Conservation (phyloP, 2,888 invertebrate genomes). For the Xestia c-nigrum region DNA sequence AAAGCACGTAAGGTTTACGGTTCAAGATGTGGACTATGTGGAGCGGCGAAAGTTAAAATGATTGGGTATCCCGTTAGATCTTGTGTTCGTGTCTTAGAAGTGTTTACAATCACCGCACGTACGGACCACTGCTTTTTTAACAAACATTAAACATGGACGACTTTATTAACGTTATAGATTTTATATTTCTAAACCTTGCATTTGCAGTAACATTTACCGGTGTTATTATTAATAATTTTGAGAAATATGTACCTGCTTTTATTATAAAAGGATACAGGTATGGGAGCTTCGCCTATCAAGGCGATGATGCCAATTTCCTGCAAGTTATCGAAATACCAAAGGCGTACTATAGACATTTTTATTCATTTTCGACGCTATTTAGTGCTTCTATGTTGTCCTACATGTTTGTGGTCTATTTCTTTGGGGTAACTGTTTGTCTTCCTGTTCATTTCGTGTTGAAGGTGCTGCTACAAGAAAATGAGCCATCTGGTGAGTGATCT, state of each 20-base stretch:
- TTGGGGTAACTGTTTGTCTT: conserved; percentile 85
- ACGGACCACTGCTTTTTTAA: conserved; percentile 36
- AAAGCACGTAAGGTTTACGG: not conserved
- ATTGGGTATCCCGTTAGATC: conserved; percentile 67
- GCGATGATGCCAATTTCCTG: conserved; percentile 84
- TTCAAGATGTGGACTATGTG: conserved; percentile 39
- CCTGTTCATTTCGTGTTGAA: conserved; percentile 87
- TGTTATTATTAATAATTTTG: conserved; percentile 91
- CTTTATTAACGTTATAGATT: conserved; percentile 83
- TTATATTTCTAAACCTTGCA: conserved; percentile 84
- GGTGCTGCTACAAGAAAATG: conserved; percentile 82
- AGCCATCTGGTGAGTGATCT: conserved; percentile 87
- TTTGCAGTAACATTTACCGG: conserved; percentile 89
- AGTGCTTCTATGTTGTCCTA: conserved; percentile 88
- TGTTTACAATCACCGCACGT: conserved; percentile 47
- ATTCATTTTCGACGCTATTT: conserved; percentile 92
- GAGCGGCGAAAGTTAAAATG: conserved; percentile 64
- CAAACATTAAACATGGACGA: conserved; percentile 57
- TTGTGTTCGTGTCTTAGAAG: conserved; percentile 57
- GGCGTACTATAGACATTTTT: conserved; percentile 95
- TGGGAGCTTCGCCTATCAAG: conserved; percentile 93
- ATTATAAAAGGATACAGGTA: conserved; percentile 93
- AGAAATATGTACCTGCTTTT: conserved; percentile 92
- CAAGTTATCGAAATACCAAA: conserved; percentile 93
- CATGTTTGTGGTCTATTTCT: conserved; percentile 87